A percentile compares a stretch with the other conserved stretches of the same genome.
phyloP scores from a whole-genome alignment of 2,113 vertebrate genomes.

The Lathamus discolor region DNA sequence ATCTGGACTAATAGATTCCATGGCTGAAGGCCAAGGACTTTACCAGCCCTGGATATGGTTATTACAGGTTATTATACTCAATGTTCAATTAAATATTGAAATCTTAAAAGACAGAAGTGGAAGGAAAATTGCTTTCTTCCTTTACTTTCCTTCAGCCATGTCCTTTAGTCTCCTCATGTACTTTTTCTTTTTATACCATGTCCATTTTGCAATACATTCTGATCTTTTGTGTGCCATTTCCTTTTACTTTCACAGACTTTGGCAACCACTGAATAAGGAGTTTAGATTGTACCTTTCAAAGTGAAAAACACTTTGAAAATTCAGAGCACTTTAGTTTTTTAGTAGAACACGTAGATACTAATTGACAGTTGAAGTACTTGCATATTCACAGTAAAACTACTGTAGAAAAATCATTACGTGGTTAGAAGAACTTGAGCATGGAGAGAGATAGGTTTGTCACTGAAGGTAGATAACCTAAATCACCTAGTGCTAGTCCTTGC shows the following conservation, averaged over 20 bases:
- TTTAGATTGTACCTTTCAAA: background rate
- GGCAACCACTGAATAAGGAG: background rate
- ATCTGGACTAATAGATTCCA: background rate
- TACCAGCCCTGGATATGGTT: background rate
- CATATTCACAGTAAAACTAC: background rate
- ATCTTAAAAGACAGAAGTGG: background rate
- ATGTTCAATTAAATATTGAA: slow-evolving; percentile 53
- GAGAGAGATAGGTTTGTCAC: background rate
- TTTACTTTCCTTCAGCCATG: background rate
- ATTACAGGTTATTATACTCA: slow-evolving; percentile 1
- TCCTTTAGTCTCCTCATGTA: background rate
- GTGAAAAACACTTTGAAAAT: background rate
- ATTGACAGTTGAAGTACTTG: background rate
- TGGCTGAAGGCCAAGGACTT: slow-evolving; percentile 34
- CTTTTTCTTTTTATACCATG: background rate
- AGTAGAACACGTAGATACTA: background rate
- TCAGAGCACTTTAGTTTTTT: background rate
- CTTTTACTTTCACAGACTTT: background rate
- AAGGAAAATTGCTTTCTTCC: background rate
- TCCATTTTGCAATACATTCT: background rate
- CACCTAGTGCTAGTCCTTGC: background rate
- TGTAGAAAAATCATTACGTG: background rate
- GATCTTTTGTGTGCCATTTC: background rate
- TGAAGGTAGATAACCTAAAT: background rate
- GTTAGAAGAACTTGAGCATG: background rate